Base-by-base conservation (phyloP, 64 coral and sea anemone genomes). In the Pocillopora verrucosa region DNA sequence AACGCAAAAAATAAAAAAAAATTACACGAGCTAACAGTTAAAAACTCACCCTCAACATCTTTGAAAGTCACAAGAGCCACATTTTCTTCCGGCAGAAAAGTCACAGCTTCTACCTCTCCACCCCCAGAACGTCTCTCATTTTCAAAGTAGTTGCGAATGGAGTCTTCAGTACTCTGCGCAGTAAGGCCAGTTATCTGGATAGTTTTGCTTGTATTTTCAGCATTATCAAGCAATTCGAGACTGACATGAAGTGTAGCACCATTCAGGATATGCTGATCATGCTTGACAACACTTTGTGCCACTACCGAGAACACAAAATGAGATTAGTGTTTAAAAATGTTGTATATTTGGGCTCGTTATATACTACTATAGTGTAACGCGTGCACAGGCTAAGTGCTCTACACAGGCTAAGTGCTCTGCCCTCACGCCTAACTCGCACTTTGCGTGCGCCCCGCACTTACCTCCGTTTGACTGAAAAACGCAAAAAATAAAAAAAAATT, bases 61-160 rank as follows among this genome's bases (percentile, higher is more conserved):
- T 24, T 24, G 14, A 79, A 89, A n/a, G 61, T 79, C 6, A 89
- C 60, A 16, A 56, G 68, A 16, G 77, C 87, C 7, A 79, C 60
- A 26, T 61, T 56, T 10, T 17, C 13, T 16, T 56, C 84, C 17
- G 2, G 17, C n/a, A 3, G 13, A 36, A 58, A 74, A 16, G 34
- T 13, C 4, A 87, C 72, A 36, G 11, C 36, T 75, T 87, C 84
- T 34, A 88, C 74, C 58, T 88, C 73, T 34, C 87, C 87, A 25
- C 87, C 74, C 13, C 87, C 87, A 3, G 87, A 88, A 20, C 74
- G 87, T 0, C 74, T 73, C 10, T 36, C 24, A 36, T 88, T 88
- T 63, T 88, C 87, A 78, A 88, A 88, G 87, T 76, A 88, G 36
- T 88, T 88, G 16, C 22, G 5, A 74, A 88, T 61, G 0, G 87